These are phyloP conservation scores for Urocolius indicus DNA, from an alignment of 2,113 vertebrate species.

Conservation along the genomic window DNA sequence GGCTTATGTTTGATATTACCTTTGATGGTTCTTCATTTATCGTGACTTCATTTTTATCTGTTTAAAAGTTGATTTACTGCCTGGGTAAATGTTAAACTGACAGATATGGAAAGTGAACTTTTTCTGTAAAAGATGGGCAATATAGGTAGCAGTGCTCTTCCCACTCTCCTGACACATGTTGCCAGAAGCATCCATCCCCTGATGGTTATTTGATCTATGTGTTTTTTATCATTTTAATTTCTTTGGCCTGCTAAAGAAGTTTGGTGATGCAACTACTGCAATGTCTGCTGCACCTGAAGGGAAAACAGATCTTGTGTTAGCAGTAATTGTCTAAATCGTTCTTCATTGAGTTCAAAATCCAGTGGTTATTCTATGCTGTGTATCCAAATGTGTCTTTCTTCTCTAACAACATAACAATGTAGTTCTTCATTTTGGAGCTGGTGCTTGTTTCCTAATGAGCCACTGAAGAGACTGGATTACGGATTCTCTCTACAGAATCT, in stretches of 20 bases:
- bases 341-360: not conserved
- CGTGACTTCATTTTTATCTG: not conserved
- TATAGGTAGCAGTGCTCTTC: not conserved
- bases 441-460: not conserved
- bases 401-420: not conserved
- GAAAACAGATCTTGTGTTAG: not conserved
- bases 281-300: not conserved
- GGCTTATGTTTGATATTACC: not conserved
- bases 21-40: not conserved
- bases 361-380: not conserved
- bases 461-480: not conserved
- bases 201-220: not conserved
- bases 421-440: not conserved
- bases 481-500: not conserved
- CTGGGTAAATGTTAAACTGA: not conserved
- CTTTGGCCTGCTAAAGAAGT: not conserved
- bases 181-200: not conserved
- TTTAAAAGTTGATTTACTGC: not conserved
- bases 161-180: not conserved
- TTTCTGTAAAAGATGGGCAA: not conserved
- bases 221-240: not conserved
- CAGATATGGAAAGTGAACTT: not conserved
- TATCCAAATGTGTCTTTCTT: not conserved
- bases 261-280: not conserved
- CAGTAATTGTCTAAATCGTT: not conserved